Base-by-base conservation (phyloP, 1,140 invertebrate genomes). In the Pachypsylla venusta region DNA sequence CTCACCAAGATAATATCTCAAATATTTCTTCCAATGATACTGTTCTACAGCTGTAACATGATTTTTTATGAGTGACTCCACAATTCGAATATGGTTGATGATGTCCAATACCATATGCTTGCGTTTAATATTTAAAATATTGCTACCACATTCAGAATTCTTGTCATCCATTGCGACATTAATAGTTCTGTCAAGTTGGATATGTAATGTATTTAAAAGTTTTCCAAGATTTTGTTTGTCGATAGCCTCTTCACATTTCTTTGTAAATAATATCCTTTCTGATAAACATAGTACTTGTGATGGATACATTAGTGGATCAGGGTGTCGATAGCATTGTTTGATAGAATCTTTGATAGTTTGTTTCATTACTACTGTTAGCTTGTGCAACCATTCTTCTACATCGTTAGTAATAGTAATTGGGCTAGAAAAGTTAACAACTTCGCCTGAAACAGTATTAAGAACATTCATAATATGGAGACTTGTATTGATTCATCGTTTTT, bases 361-460 rank as follows among this genome's bases (percentile, higher is more conserved):
- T 65, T 86, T 82, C 79, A 97, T 92, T 73, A 90, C 84, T 12
- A 76, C 77, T 22, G 88, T 82, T 53, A 97, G 74, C 39, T 81
- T 72, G 66, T 81, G 80, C 12, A 97, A 72, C 93, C 93, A 97
- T 27, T 79, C 84, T 78, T 96, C 93, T 55, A 94, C 87, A 66
- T 89, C 77, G 55, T 80, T 77, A 5, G 80, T 80, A 58, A 94
- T 83, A 68, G 83, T 77, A 19, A 99, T 79, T 20, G 82, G 74
- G 58, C 81, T 81, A 16, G 77, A 75, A 24, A 99, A 74, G 5
- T 73, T 70, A n/a, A 98, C 83, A 30, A 83, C 71, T 79, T 96
- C 89, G 5, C 42, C 42, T 48, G 42, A 4, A 48, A 48, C n/a
- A n/a, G n/a, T n/a, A n/a, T n/a, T n/a, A n/a, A n/a, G n/a, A n/a